A percentile compares a stretch with the other conserved stretches of the same genome.
phyloP scores from a whole-genome alignment of 2,113 vertebrate species.

The Bostrychus sinensis region DNA sequence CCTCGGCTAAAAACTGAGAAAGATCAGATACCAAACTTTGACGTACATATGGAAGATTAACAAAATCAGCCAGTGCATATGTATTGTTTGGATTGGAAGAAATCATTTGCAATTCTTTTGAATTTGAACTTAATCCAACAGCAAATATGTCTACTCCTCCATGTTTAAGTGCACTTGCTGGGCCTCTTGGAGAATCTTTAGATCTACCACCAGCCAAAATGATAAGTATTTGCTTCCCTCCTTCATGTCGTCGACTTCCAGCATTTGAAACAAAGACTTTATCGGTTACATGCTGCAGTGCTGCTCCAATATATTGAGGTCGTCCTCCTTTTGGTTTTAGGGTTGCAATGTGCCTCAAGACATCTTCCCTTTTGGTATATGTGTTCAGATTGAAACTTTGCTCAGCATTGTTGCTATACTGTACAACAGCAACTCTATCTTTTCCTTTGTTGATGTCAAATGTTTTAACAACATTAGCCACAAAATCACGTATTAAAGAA shows the following conservation, averaged over 20 bases:
- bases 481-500: conserved; percentile 68
- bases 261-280: conserved; percentile 65
- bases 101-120: conserved; percentile 65
- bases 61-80: conserved; percentile 66
- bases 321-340: conserved; percentile 74
- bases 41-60: conserved; percentile 58
- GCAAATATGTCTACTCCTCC: conserved; percentile 67
- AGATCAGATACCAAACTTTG: conserved; percentile 57
- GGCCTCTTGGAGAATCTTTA: conserved; percentile 71
- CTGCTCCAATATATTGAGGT: conserved; percentile 74
- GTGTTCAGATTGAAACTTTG: conserved; percentile 69
- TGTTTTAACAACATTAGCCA: conserved; percentile 62
- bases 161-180: conserved; percentile 66
- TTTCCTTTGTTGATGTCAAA: conserved; percentile 71
- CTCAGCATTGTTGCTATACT: conserved; percentile 76
- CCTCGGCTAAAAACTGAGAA: conserved; percentile 29
- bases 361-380: conserved; percentile 60
- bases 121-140: conserved; percentile 70
- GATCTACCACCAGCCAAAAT: conserved; percentile 74
- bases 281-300: conserved; percentile 74
- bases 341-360: conserved; percentile 57
- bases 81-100: conserved; percentile 59
- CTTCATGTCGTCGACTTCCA: conserved; percentile 57
- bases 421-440: conserved; percentile 78
- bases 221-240: conserved; percentile 72